These are phyloP conservation scores for Pontoporia blainvillei DNA, from an alignment of 2,113 vertebrate species.

Conservation along the genomic window DNA sequence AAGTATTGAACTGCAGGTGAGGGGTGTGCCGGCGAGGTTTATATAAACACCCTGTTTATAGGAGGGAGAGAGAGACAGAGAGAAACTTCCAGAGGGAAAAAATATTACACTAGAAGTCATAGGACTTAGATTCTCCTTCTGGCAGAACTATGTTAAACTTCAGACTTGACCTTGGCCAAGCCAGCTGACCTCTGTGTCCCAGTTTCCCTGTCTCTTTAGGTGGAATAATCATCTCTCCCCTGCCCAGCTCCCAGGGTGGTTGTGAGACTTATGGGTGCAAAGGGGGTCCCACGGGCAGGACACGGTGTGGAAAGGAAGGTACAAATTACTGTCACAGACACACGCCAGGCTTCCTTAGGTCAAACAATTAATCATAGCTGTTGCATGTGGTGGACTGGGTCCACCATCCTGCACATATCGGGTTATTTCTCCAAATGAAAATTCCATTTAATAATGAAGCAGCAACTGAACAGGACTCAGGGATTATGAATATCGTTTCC, in stretches of 20 bases:
- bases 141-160: background rate
- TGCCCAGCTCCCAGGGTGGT: background rate
- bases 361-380: background rate
- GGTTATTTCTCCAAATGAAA: background rate
- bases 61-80: background rate
- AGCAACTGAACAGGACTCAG: background rate
- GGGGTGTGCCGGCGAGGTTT: background rate
- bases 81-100: background rate
- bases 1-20: background rate
- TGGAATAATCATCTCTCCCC: background rate
- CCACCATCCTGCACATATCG: too few species aligned
- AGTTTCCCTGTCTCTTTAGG: background rate
- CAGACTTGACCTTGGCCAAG: background rate
- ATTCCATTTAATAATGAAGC: background rate
- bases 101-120: background rate
- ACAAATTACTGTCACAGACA: too few species aligned
- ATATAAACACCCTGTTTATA: background rate
- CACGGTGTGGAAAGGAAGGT: fast-evolving
- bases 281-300: background rate
- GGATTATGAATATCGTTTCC: background rate
- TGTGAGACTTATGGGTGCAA: too few species aligned
- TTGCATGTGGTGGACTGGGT: background rate
- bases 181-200: background rate
- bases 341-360: background rate
- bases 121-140: background rate